phyloP scores from a whole-genome alignment of 2,113 vertebrate species.

The Struthidea cinerea region DNA sequence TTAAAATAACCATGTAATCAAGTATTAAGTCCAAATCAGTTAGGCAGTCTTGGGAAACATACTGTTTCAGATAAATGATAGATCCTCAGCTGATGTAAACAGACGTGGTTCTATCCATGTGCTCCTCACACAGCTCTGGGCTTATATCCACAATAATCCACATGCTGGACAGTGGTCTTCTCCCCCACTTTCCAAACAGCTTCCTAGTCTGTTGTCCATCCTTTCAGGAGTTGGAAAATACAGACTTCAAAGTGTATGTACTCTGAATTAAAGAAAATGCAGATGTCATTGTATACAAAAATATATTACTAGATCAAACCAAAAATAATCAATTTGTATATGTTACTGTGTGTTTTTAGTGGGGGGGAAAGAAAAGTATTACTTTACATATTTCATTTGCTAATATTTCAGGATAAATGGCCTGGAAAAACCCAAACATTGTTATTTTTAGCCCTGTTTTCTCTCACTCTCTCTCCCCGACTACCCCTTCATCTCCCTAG shows the following conservation, averaged over 20 bases:
- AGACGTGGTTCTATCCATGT: neutral
- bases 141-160: neutral
- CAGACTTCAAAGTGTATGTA: neutral
- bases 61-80: neutral
- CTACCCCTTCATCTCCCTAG: neutral
- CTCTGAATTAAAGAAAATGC: neutral
- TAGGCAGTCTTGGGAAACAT: neutral
- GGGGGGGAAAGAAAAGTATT: neutral
- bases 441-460: constrained; percentile 18
- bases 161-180: neutral
- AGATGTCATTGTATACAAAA: neutral
- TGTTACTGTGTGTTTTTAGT: neutral
- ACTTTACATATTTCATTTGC: neutral
- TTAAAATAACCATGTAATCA: neutral
- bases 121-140: neutral
- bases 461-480: neutral
- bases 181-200: neutral
- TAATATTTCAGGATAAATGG: neutral
- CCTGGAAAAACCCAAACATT: neutral
- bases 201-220: neutral
- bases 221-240: neutral
- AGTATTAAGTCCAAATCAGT: neutral
- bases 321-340: neutral
- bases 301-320: neutral
- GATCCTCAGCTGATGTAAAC: neutral